These are phyloP conservation scores for Acanthurus tractus DNA, from an alignment of 2,797 vertebrate genomes.

Conservation along the genomic window DNA sequence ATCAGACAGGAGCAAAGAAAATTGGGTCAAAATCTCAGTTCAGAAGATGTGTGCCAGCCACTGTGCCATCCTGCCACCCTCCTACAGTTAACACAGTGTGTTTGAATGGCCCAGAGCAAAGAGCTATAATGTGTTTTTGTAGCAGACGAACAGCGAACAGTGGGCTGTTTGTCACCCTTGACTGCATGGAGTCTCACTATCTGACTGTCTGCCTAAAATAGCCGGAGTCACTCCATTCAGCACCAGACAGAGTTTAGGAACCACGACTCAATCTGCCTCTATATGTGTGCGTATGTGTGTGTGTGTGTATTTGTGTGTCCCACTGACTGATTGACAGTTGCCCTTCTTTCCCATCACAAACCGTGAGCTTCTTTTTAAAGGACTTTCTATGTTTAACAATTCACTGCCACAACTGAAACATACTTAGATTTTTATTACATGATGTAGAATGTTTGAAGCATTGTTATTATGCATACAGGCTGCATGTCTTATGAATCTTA, in stretches of 20 bases:
- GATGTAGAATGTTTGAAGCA: not conserved
- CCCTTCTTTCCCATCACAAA: too few relatives aligned
- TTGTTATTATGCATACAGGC: too few relatives aligned
- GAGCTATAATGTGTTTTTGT: slow-evolving; percentile 11
- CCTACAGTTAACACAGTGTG: not conserved
- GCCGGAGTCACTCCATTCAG: slow-evolving; percentile 56
- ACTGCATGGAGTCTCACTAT: slow-evolving; percentile 17
- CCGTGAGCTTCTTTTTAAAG: not conserved
- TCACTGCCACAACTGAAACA: not conserved
- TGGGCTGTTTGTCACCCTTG: slow-evolving; percentile 24
- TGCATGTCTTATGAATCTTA: not conserved
- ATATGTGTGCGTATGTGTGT: slow-evolving; percentile 21
- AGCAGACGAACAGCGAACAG: slow-evolving; percentile 3
- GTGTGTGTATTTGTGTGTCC: slow-evolving; percentile 3
- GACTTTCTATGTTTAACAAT: not conserved
- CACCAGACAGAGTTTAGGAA: slow-evolving; percentile 53
- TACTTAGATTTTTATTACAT: not conserved
- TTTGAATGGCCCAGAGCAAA: not conserved
- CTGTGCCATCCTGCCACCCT: not conserved
- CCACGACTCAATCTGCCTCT: slow-evolving; percentile 50
- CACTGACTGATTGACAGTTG: slow-evolving; percentile 10
- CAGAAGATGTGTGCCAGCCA: not conserved
- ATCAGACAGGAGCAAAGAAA: not conserved
- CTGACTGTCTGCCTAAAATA: slow-evolving; percentile 64
- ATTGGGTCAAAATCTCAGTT: not conserved